These are phyloP conservation scores for Xiphophorus maculatus DNA, from an alignment of 2,113 vertebrate genomes.

Conservation along the genomic window DNA sequence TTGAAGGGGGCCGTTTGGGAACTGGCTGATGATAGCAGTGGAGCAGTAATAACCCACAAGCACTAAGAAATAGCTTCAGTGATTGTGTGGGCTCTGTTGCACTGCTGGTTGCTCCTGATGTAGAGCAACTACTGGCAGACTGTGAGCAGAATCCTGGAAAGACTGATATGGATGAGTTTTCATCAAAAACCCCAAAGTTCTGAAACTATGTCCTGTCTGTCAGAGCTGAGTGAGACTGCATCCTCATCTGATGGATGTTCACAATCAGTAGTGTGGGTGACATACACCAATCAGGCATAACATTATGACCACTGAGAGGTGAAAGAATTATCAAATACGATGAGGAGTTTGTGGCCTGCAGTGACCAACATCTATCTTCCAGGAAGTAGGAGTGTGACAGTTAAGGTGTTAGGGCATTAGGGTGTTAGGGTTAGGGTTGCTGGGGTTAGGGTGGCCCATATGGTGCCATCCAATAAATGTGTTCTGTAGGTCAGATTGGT, in stretches of 20 bases:
- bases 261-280: not conserved
- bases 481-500: too few species aligned
- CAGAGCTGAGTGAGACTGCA: not conserved
- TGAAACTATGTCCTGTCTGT: not conserved
- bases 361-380: too few species aligned
- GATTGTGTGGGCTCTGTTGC: slow-evolving; percentile 28
- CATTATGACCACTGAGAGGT: too few species aligned
- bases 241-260: not conserved
- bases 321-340: too few species aligned
- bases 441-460: too few species aligned
- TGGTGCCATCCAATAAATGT: too few species aligned
- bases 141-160: not conserved
- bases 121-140: not conserved
- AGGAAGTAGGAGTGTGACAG: too few species aligned
- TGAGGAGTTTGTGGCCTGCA: too few species aligned
- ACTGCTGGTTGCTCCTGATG: slow-evolving; percentile 7
- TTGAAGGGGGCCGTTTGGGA: slow-evolving; percentile 37
- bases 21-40: slow-evolving; percentile 43
- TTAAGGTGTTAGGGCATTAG: too few species aligned
- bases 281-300: too few species aligned
- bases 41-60: slow-evolving; percentile 41
- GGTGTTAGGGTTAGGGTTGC: too few species aligned
- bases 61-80: slow-evolving; percentile 37
- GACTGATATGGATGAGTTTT: not conserved
- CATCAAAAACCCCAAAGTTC: not conserved